Conservation (phyloP, 2,113 vertebrate genomes). For the Poeciliopsis turrubarensis region DNA sequence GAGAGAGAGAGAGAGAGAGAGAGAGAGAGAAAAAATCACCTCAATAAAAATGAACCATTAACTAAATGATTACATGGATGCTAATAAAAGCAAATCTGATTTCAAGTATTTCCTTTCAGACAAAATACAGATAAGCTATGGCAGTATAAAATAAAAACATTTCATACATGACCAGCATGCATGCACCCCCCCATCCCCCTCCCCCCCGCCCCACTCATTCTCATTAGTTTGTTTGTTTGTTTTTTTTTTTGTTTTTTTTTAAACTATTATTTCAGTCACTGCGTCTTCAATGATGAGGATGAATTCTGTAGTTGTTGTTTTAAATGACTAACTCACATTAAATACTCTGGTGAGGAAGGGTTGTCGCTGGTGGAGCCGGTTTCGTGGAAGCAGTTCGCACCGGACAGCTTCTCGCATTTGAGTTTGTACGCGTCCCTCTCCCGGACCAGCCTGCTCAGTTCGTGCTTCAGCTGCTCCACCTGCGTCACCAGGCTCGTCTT, state of each 20-base stretch:
- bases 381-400: constrained; percentile 91
- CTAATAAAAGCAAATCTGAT: constrained; percentile 65
- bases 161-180: constrained; percentile 80
- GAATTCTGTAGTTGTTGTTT: no score
- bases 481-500: constrained; percentile 93
- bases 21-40: constrained; percentile 50
- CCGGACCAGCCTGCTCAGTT: constrained; percentile 91
- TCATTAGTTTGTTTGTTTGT: background rate
- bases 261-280: constrained; percentile 32
- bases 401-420: constrained; percentile 94
- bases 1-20: constrained; percentile 41
- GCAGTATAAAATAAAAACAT: constrained; percentile 64
- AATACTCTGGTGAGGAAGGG: constrained; percentile 94
- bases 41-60: constrained; percentile 39
- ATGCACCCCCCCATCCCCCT: constrained; percentile 54
- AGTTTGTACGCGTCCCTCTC: constrained; percentile 97
- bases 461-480: constrained; percentile 95
- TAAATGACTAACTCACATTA: constrained; percentile 85
- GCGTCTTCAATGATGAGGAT: constrained; percentile 24
- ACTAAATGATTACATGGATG: constrained; percentile 48
- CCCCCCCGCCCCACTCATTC: background rate
- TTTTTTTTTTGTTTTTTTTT: constrained; percentile 42
- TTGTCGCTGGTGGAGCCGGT: constrained; percentile 91
- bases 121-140: constrained; percentile 59
- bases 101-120: constrained; percentile 71